Percentiles rank a stretch among this genome's conserved stretches.
Conservation (phyloP, 1,140 invertebrate genomes). For the Plodia interpunctella region DNA sequence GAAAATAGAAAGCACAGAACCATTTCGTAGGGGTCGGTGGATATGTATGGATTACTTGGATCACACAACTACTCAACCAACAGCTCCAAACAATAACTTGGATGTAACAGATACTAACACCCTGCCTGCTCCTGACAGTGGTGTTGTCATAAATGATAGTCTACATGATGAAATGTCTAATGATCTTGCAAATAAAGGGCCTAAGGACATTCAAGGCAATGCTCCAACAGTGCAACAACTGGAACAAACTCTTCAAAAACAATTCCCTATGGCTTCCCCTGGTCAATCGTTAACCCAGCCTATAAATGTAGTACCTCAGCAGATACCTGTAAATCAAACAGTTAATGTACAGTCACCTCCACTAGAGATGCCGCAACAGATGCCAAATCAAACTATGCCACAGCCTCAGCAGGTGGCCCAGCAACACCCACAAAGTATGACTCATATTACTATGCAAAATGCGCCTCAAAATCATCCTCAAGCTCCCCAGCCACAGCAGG, state of each 20-base stretch:
- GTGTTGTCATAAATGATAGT: conserved; percentile 71
- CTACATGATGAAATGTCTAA: conserved; percentile 72
- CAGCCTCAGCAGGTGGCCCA: conserved; percentile 62
- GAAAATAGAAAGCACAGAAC: conserved; percentile 96
- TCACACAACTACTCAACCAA: conserved; percentile 82
- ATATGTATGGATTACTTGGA: conserved; percentile 97
- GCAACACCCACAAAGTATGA: conserved; percentile 74
- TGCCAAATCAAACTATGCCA: conserved; percentile 57
- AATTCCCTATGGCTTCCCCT: conserved; percentile 74
- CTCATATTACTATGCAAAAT: conserved; percentile 72
- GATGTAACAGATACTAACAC: conserved; percentile 60
- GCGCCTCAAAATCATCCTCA: conserved; percentile 55
- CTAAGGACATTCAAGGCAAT: conserved; percentile 67
- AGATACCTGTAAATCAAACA: conserved; percentile 67
- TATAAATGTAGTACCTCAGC: conserved; percentile 70
- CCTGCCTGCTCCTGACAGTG: conserved; percentile 69
- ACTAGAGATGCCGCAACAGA: conserved; percentile 71
- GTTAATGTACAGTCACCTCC: conserved; percentile 74
- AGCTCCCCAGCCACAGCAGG: conserved; percentile 59
- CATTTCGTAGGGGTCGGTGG: conserved; percentile 95
- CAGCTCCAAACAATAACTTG: conserved; percentile 71
- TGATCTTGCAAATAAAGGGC: conserved; percentile 62
- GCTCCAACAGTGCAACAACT: conserved; percentile 63
- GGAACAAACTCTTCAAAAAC: conserved; percentile 67
- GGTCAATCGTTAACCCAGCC: conserved; percentile 73